Evolutionary conservation across 1,140 invertebrate genomes (phyloP).

Genomic region (Trypoxylus dichotomus): DNA sequence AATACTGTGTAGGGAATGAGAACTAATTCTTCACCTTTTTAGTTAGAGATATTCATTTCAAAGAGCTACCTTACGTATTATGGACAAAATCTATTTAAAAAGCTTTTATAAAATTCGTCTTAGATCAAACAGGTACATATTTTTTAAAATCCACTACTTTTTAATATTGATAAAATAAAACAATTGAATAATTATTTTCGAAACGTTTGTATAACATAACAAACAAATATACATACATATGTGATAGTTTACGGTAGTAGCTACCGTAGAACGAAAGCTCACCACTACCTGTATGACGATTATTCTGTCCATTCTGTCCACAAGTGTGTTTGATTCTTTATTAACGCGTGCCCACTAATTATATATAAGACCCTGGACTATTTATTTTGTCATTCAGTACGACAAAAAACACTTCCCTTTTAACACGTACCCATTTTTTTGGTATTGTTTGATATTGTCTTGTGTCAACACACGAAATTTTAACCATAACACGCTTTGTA

Average conservation of each 20-base stretch:
- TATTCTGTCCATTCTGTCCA: constrained; percentile 26
- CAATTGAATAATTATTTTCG: neutral
- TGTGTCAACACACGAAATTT: constrained; percentile 12
- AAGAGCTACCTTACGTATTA: no score
- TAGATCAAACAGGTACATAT: no score
- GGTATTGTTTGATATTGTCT: constrained; percentile 24
- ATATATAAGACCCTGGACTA: constrained; percentile 20
- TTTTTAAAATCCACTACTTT: no score
- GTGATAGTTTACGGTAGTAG: neutral
- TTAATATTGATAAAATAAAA: neutral
- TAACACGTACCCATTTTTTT: constrained; percentile 27
- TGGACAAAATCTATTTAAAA: no score
- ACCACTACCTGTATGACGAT: constrained; percentile 25
- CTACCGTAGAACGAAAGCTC: constrained; percentile 17
- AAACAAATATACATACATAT: neutral
- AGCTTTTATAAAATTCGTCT: no score
- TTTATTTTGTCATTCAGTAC: constrained; percentile 27
- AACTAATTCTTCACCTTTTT: no score
- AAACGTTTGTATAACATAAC: neutral
- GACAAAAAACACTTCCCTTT: constrained; percentile 28
- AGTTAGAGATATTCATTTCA: no score
- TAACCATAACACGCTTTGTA: constrained; percentile 11
- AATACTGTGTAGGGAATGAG: no score
- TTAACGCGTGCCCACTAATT: constrained; percentile 24
- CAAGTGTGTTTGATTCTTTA: constrained; percentile 25